These are phyloP conservation scores for Loripinus fragilis DNA, from an alignment of 2,888 invertebrate species.

Conservation along the genomic window DNA sequence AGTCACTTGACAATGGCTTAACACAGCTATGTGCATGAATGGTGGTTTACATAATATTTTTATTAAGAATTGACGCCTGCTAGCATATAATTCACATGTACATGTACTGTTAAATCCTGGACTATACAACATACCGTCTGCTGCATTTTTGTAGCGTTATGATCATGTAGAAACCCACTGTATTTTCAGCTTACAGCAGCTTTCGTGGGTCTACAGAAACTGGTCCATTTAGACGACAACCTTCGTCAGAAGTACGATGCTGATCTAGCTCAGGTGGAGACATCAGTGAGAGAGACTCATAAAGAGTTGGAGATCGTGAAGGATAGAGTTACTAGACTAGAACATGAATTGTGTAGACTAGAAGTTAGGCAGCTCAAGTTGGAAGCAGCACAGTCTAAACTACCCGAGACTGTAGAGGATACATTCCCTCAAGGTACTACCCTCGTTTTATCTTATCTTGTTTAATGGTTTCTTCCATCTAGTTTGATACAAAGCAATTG, in stretches of 20 bases:
- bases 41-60: too few species aligned
- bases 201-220: background rate
- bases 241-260: background rate
- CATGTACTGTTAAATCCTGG: too few species aligned
- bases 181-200: background rate
- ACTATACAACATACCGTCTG: background rate
- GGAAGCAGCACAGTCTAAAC: background rate
- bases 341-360: background rate
- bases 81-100: too few species aligned
- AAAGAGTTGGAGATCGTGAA: constrained; percentile 1
- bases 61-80: too few species aligned
- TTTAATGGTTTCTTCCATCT: too few species aligned
- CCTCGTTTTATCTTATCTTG: too few species aligned
- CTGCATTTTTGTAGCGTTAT: background rate
- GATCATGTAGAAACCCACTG: background rate
- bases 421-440: background rate
- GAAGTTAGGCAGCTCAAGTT: background rate
- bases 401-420: background rate
- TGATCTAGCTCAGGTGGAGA: background rate
- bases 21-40: too few species aligned
- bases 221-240: background rate
- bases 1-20: too few species aligned
- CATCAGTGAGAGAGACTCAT: background rate
- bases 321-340: background rate
- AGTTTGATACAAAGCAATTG: too few species aligned